Evolutionary conservation across 2,888 invertebrate species (phyloP).

Genomic region (Drosophila pegasa): DNA sequence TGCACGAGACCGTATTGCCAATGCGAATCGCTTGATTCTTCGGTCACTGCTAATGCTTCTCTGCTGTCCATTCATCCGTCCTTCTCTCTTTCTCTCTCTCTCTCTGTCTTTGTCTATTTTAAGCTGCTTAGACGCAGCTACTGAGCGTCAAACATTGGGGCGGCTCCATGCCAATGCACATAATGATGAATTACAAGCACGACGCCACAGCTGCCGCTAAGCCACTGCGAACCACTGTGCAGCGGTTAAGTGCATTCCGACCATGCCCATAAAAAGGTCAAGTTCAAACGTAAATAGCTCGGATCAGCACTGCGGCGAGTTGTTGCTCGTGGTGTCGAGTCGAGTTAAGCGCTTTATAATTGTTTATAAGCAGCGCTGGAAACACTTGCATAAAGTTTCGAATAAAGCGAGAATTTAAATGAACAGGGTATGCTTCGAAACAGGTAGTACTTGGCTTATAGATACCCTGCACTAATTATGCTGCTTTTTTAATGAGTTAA

Average conservation of each 20-base stretch:
- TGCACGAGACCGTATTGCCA: constrained; percentile 53
- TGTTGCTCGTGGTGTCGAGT: constrained; percentile 18
- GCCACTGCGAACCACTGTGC: constrained; percentile 31
- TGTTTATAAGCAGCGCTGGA: constrained; percentile 42
- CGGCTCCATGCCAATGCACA: constrained; percentile 31
- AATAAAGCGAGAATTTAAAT: constrained; percentile 1
- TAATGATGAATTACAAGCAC: constrained; percentile 41
- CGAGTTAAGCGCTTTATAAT: constrained; percentile 42
- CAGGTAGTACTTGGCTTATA: background rate
- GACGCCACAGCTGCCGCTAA: constrained; percentile 26
- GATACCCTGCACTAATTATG: background rate
- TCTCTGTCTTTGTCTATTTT: constrained; percentile 26
- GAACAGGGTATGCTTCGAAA: background rate
- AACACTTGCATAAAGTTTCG: constrained; percentile 27
- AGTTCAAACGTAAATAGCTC: constrained; percentile 49
- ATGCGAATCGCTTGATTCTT: constrained; percentile 12
- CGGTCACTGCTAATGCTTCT: constrained; percentile 7
- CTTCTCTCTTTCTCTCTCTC: constrained; percentile 19
- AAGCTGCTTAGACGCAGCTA: constrained; percentile 64
- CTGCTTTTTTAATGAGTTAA: no score
- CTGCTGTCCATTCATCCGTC: constrained; percentile 1
- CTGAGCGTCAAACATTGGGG: constrained; percentile 48
- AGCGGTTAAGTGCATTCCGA: constrained; percentile 44
- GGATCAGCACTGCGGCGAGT: constrained; percentile 31
- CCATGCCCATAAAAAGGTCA: constrained; percentile 55